Evolutionary conservation across 2,888 invertebrate species (phyloP), one percentile per base, ranked within the genome.

Genomic region (Imbricaverruca yamaguchii): DNA sequence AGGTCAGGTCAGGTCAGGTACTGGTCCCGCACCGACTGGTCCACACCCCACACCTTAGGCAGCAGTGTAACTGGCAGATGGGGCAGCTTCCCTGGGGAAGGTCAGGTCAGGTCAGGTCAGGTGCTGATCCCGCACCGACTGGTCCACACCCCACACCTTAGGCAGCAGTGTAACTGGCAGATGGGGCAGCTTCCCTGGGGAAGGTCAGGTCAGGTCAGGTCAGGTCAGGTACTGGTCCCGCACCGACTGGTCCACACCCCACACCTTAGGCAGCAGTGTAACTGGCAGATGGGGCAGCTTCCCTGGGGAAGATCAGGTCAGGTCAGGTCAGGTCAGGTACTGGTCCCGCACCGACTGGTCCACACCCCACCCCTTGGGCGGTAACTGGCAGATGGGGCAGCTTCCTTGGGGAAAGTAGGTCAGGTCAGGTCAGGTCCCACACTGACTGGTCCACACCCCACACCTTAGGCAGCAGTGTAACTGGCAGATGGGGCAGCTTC

Each of bases 1-100:
- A n/a, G 39, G 39, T 39, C 39, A 39, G 39, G 39, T 39, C 39
- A 39, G 39, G 88, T 87, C 25, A 88, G 86, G 83, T 88, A 88
- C 53, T 85, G 84, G 67, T 86, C 84, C 25, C 87, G 84, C 57
- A 85, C 83, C 61, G 84, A 83, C 82, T 87, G 86, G 39, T 87
- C 85, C 84, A 88, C 86, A 9, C 88, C 88, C 88, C 88, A 89
- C 9, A 87, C 87, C 84, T 87, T 87, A 80, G 88, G 88, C 12
- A 88, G 85, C 84, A 88, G 86, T 82, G 84, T 84, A 23, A 84
- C 83, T 1, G 87, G 87, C 56, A 88, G 81, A 9, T 83, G 83
- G 4, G 87, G 87, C 65, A 85, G 83, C 74, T 74, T 55, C 53
- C 74, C 74, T 74, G 74, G 9, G 39, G 39, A 39, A 39, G 39